These are phyloP conservation scores for Helicoverpa armigera DNA, from an alignment of 1,140 invertebrate genomes.

Conservation along the genomic window DNA sequence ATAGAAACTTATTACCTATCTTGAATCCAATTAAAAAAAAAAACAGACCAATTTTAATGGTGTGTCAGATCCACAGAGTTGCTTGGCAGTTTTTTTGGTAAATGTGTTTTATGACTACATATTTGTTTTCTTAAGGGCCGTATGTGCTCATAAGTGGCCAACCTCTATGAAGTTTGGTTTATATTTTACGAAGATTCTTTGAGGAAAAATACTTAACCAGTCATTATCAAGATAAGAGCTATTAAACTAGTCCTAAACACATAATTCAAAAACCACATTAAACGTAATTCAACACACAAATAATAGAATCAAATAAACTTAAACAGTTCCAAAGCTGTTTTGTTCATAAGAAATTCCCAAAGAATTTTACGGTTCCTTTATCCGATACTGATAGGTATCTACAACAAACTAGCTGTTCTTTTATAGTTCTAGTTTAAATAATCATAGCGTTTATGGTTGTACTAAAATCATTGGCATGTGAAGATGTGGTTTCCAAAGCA, in stretches of 20 bases:
- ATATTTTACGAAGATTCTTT: too few relatives aligned
- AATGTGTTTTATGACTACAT: too few relatives aligned
- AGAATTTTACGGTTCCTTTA: conserved; percentile 38
- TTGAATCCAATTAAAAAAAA: too few relatives aligned
- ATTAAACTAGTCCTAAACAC: not conserved
- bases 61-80: too few relatives aligned
- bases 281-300: conserved; percentile 29
- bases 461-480: conserved; percentile 52
- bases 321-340: conserved; percentile 7
- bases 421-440: conserved; percentile 44
- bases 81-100: too few relatives aligned
- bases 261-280: conserved; percentile 7
- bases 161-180: too few relatives aligned
- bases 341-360: conserved; percentile 34
- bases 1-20: too few relatives aligned
- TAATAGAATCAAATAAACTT: not conserved
- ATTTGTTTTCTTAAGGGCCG: too few relatives aligned
- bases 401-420: conserved; percentile 35
- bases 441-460: conserved; percentile 44
- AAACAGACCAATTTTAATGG: too few relatives aligned
- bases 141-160: too few relatives aligned
- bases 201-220: too few relatives aligned
- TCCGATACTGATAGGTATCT: conserved; percentile 43
- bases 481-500: conserved; percentile 39
- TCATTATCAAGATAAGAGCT: not conserved